These are phyloP conservation scores for Archilochus colubris DNA, from an alignment of 2,113 vertebrate species.

Conservation along the genomic window DNA sequence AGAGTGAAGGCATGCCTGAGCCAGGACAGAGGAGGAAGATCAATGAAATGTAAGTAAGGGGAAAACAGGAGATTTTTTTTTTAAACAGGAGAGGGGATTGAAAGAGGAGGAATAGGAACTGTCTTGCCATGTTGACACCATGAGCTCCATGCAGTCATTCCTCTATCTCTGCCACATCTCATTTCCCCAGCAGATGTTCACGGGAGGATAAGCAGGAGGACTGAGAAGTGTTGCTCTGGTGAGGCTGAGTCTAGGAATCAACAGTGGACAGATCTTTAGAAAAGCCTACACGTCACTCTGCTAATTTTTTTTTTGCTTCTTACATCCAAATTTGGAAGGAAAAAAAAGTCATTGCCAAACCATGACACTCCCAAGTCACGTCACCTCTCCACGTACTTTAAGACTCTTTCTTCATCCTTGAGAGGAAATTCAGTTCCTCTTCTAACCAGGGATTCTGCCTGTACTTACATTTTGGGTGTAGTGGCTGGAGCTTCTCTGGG, in stretches of 20 bases:
- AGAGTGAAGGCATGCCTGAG: neutral
- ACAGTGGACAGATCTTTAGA: neutral
- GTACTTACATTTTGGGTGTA: fast-evolving
- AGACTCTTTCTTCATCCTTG: neutral
- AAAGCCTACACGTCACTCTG: neutral
- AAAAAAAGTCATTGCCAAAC: constrained; percentile 4
- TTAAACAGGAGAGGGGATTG: fast-evolving
- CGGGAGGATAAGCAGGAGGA: neutral
- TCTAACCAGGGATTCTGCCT: neutral
- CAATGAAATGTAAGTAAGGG: neutral
- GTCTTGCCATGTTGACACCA: neutral
- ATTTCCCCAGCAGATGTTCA: neutral
- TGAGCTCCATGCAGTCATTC: neutral
- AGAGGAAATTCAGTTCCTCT: neutral
- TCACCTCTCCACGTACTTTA: neutral
- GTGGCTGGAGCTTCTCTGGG: neutral
- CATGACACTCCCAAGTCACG: neutral
- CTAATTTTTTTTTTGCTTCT: neutral
- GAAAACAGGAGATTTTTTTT: neutral
- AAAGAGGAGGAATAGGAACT: neutral
- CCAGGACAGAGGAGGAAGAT: neutral
- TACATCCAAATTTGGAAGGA: constrained; percentile 33
- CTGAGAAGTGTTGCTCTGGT: neutral
- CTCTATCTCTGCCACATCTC: neutral
- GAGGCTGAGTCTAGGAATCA: neutral